phyloP scores from a whole-genome alignment of 2,797 vertebrate genomes.

The Manis javanica region DNA sequence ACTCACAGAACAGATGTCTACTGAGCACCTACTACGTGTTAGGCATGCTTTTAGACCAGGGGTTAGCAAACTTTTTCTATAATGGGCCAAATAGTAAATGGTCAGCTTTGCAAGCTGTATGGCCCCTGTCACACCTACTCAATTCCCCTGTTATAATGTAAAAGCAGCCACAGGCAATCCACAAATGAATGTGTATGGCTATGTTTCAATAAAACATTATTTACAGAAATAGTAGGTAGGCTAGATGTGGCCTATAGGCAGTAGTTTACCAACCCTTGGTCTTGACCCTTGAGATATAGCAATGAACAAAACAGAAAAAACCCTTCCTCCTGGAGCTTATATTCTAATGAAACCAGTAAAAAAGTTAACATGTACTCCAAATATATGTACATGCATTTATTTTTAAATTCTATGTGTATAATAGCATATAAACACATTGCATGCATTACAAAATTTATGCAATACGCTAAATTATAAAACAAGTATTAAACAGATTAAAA shows the following conservation, averaged over 20 bases:
- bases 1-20: neutral
- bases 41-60: neutral
- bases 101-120: neutral
- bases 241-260: neutral
- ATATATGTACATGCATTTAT: neutral
- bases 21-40: neutral
- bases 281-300: neutral
- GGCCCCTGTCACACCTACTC: neutral
- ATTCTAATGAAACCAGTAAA: slow-evolving; percentile 39
- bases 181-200: neutral
- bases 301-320: slow-evolving; percentile 1
- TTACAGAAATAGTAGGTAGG: neutral
- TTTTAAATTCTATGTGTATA: slow-evolving; percentile 9
- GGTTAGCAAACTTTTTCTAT: neutral
- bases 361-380: neutral
- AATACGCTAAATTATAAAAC: neutral
- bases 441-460: neutral
- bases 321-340: neutral
- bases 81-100: neutral
- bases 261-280: neutral
- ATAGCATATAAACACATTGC: neutral
- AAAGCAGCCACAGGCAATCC: neutral
- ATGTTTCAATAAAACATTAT: neutral
- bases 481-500: neutral
- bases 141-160: neutral